Conservation (phyloP, 2,888 invertebrate species). For the Lasioglossum marginatum region DNA sequence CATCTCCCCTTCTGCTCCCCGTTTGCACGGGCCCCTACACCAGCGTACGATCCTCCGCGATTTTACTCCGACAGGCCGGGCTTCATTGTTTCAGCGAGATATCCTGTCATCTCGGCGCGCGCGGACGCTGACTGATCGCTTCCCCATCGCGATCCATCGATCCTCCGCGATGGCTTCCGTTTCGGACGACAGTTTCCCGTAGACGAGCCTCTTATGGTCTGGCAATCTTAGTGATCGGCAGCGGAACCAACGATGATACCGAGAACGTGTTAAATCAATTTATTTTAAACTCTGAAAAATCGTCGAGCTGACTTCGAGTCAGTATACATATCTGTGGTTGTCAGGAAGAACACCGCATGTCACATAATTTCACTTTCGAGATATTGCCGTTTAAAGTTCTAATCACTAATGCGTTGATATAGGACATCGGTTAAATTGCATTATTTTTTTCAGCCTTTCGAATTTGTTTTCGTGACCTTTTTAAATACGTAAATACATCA, state of each 20-base stretch:
- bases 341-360: too few relatives aligned
- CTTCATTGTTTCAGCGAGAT: slow-evolving; percentile 71
- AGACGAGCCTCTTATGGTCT: neutral
- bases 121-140: slow-evolving; percentile 55
- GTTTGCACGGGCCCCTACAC: neutral
- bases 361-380: too few relatives aligned
- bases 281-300: neutral
- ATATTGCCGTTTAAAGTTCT: too few relatives aligned
- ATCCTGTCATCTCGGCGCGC: slow-evolving; percentile 67
- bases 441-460: too few relatives aligned
- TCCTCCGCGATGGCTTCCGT: slow-evolving; percentile 25
- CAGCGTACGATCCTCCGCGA: slow-evolving; percentile 26
- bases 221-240: neutral
- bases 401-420: too few relatives aligned
- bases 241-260: neutral
- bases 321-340: neutral
- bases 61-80: slow-evolving; percentile 46
- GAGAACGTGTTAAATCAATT: neutral
- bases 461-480: too few relatives aligned
- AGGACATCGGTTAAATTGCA: too few relatives aligned
- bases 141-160: slow-evolving; percentile 25
- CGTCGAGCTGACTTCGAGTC: neutral
- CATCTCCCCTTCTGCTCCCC: neutral
- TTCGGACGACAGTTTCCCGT: slow-evolving; percentile 3
- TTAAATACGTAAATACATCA: too few relatives aligned